Conservation (phyloP, 2,888 invertebrate species). For the Melolontha melolontha region DNA sequence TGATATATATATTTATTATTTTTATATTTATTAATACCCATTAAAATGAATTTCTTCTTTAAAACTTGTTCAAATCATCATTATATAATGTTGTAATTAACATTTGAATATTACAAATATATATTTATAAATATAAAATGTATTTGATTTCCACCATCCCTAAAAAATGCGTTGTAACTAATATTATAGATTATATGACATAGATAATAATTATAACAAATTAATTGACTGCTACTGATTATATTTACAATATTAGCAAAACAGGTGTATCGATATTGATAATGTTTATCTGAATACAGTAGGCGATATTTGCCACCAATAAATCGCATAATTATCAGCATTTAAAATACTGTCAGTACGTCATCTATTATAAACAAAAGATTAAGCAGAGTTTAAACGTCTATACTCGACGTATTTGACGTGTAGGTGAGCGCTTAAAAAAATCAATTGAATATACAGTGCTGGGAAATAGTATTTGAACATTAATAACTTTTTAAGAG, state of each 20-base stretch:
- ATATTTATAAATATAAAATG: not conserved
- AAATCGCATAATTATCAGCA: not conserved
- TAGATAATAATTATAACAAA: slow-evolving; percentile 7
- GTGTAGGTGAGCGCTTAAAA: no score
- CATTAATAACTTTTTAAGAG: no score
- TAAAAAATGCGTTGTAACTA: not conserved
- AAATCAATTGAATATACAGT: no score
- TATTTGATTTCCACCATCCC: not conserved
- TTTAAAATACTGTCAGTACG: not conserved
- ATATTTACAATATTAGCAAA: not conserved
- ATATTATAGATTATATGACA: not conserved
- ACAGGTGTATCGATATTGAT: not conserved
- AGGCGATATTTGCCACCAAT: not conserved
- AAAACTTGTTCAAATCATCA: slow-evolving; percentile 2
- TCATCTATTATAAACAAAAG: slow-evolving; percentile 5
- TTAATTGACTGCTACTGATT: not conserved
- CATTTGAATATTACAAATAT: slow-evolving; percentile 5
- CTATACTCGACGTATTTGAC: no score
- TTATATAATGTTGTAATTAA: slow-evolving; percentile 6
- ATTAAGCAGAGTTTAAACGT: not conserved
- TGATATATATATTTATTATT: no score
- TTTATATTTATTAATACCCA: no score
- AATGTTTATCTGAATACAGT: no score
- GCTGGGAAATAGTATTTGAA: no score
- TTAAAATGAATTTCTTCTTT: not conserved